Conservation (phyloP, 2,888 invertebrate species). For the Cylloceria caligata region DNA sequence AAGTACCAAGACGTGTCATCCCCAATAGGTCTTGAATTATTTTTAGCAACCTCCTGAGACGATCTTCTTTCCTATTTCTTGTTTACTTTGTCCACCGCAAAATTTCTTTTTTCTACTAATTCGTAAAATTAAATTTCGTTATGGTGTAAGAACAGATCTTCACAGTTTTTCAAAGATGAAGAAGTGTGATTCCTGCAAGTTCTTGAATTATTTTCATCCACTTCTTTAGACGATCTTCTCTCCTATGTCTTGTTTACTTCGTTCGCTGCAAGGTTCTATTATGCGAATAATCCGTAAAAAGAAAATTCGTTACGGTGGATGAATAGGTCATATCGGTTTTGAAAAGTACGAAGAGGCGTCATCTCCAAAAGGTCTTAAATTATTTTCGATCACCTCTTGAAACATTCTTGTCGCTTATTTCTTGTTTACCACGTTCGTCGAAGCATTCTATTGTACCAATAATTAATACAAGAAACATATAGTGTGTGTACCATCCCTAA, state of each 20-base stretch:
- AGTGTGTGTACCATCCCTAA: too few species aligned
- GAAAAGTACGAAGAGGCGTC: background rate
- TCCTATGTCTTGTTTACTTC: constrained; percentile 55
- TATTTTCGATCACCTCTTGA: constrained; percentile 23
- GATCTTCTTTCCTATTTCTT: constrained; percentile 70
- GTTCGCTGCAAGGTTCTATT: background rate
- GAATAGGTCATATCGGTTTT: background rate
- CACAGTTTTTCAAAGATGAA: too few species aligned
- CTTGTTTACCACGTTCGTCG: too few species aligned
- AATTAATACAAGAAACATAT: background rate
- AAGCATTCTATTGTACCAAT: constrained; percentile 18
- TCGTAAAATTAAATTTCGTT: too few species aligned
- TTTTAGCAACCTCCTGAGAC: constrained; percentile 29
- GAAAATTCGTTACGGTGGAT: background rate
- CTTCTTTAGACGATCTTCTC: constrained; percentile 47
- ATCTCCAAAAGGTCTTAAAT: background rate
- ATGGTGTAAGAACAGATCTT: too few species aligned
- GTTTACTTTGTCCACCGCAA: constrained; percentile 64
- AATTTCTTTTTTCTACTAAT: background rate
- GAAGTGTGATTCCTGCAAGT: too few species aligned
- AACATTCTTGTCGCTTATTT: constrained; percentile 69
- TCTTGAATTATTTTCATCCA: background rate
- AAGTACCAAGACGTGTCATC: background rate
- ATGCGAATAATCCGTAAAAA: background rate
- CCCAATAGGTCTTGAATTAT: background rate